Conservation (phyloP, 2,113 vertebrate genomes). For the Erpornis zantholeuca region DNA sequence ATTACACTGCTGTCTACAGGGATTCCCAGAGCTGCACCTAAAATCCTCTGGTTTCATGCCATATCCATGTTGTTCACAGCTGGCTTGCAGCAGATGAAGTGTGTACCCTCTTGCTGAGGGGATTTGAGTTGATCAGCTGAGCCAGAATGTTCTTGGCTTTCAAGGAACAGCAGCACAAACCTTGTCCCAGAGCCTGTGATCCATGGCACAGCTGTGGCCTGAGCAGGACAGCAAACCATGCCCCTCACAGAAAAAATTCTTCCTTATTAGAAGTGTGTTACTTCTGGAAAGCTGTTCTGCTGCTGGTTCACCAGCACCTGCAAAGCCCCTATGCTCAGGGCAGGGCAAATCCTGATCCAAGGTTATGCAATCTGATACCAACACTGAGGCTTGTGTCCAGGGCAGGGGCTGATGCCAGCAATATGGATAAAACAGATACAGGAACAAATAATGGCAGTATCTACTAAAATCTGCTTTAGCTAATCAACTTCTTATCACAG, state of each 20-base stretch:
- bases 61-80: neutral
- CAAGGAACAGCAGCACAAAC: neutral
- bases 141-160: neutral
- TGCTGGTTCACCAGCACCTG: neutral
- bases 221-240: neutral
- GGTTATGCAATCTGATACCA: neutral
- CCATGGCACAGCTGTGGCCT: neutral
- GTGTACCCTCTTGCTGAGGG: neutral
- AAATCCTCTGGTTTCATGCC: neutral
- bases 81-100: neutral
- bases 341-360: neutral
- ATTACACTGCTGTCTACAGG: neutral
- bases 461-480: neutral
- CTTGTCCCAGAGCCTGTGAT: neutral
- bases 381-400: neutral
- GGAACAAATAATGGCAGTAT: neutral
- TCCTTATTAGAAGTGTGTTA: neutral
- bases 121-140: neutral
- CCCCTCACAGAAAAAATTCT: neutral
- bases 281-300: neutral
- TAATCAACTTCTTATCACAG: neutral
- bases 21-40: neutral
- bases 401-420: neutral
- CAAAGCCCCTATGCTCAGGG: neutral
- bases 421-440: fast-evolving